Conservation (phyloP, 2,888 invertebrate genomes). For the Pterostichus madidus region DNA sequence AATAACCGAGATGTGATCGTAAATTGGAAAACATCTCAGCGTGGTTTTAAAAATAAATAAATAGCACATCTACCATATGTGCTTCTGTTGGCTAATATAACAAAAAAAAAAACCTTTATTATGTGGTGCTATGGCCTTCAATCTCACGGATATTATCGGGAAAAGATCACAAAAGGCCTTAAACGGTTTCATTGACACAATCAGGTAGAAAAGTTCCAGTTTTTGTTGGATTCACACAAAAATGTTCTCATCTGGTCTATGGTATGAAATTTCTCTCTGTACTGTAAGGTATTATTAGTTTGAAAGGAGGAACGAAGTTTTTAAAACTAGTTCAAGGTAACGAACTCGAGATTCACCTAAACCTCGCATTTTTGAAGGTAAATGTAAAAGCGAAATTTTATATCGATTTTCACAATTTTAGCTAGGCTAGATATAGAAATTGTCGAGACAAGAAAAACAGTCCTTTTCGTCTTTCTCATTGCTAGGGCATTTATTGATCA, state of each 20-base stretch:
- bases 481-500: too few species aligned
- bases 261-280: constrained; percentile 54
- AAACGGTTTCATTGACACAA: constrained; percentile 42
- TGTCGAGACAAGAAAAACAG: too few species aligned
- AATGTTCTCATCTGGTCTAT: not conserved
- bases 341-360: constrained; percentile 43
- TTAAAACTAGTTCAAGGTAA: constrained; percentile 60
- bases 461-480: too few species aligned
- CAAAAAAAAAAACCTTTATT: constrained; percentile 34
- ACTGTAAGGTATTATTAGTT: constrained; percentile 48
- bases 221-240: constrained; percentile 39
- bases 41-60: constrained; percentile 35
- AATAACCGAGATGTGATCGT: constrained; percentile 24
- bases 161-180: constrained; percentile 24
- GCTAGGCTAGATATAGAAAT: too few species aligned
- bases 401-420: constrained; percentile 18
- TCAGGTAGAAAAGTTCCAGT: constrained; percentile 43
- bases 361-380: constrained; percentile 35
- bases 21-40: constrained; percentile 42
- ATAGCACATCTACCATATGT: constrained; percentile 37
- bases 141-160: constrained; percentile 60
- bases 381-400: constrained; percentile 30
- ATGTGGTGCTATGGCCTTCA: constrained; percentile 17
- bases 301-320: constrained; percentile 29
- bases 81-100: constrained; percentile 4